Percentiles rank a stretch among this genome's conserved stretches.
Evolutionary conservation across 1,140 invertebrate species (phyloP).

Genomic region (Drosophila funebris): DNA sequence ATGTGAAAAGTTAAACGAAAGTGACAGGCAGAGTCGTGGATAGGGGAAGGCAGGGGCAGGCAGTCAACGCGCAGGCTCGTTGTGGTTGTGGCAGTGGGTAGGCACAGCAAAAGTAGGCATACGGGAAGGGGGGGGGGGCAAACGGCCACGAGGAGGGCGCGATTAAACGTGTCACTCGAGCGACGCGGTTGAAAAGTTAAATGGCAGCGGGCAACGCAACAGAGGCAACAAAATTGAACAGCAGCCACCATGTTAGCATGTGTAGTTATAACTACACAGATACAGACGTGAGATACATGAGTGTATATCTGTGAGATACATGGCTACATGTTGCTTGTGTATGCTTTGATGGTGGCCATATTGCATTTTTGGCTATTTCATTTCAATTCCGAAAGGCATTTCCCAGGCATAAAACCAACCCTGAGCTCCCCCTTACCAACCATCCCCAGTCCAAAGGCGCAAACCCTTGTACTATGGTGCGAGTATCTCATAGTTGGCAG

Average conservation of each 20-base stretch:
- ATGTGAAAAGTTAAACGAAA: slow-evolving; percentile 81
- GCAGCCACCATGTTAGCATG: slow-evolving; percentile 75
- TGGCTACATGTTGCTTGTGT: slow-evolving; percentile 62
- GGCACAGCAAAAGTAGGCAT: background rate
- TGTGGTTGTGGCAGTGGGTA: slow-evolving; percentile 37
- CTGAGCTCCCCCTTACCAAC: background rate
- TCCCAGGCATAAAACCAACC: slow-evolving; percentile 35
- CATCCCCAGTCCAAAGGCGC: background rate
- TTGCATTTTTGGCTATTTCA: slow-evolving; percentile 57
- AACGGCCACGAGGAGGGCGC: slow-evolving; percentile 39
- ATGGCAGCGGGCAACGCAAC: slow-evolving; percentile 60
- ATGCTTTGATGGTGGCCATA: slow-evolving; percentile 67
- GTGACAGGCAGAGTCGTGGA: slow-evolving; percentile 60
- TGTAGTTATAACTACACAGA: slow-evolving; percentile 68
- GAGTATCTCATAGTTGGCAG: slow-evolving; percentile 58
- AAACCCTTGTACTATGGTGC: background rate
- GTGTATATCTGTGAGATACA: slow-evolving; percentile 35
- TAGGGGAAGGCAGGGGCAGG: background rate
- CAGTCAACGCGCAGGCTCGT: slow-evolving; percentile 54
- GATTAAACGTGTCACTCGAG: slow-evolving; percentile 78
- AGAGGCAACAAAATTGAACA: slow-evolving; percentile 58
- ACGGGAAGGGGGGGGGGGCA: slow-evolving; percentile 5
- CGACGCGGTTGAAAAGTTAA: slow-evolving; percentile 77
- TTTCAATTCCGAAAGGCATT: slow-evolving; percentile 52
- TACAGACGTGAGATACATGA: background rate